Evolutionary conservation across 1,140 invertebrate species (phyloP).

Genomic region (Brachionus sp.): DNA sequence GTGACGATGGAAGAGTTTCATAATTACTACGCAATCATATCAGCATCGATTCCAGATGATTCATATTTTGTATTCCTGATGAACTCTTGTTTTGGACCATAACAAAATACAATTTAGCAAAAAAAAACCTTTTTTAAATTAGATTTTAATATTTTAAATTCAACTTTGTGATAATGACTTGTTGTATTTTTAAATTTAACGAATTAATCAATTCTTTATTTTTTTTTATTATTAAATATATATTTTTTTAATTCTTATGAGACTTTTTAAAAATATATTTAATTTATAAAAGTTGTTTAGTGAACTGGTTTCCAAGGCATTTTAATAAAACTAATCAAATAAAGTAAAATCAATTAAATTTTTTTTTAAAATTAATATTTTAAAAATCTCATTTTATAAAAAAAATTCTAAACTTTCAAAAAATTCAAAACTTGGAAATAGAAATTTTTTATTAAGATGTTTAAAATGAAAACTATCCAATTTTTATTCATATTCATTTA

Average conservation of each 20-base stretch:
- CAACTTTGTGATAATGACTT: neutral
- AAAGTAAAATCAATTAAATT: no score
- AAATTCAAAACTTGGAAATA: no score
- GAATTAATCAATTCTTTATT: neutral
- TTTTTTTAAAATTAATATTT: no score
- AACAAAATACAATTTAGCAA: neutral
- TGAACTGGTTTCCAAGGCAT: neutral
- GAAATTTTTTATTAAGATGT: no score
- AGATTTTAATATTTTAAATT: neutral
- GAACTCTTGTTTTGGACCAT: constrained; percentile 29
- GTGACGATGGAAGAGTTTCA: constrained; percentile 45
- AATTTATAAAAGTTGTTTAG: neutral
- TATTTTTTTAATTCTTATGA: neutral
- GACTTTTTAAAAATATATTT: neutral
- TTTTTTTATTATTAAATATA: neutral
- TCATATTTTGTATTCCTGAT: constrained; percentile 45
- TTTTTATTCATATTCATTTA: no score
- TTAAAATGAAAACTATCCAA: no score
- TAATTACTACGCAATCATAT: constrained; percentile 43
- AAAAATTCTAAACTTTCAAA: no score
- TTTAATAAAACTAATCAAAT: neutral
- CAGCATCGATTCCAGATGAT: constrained; percentile 41
- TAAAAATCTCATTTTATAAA: no score
- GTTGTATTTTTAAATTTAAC: neutral
- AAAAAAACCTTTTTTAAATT: neutral